Base-by-base conservation (phyloP, 2,888 invertebrate genomes). In the Dryococelus australis region DNA sequence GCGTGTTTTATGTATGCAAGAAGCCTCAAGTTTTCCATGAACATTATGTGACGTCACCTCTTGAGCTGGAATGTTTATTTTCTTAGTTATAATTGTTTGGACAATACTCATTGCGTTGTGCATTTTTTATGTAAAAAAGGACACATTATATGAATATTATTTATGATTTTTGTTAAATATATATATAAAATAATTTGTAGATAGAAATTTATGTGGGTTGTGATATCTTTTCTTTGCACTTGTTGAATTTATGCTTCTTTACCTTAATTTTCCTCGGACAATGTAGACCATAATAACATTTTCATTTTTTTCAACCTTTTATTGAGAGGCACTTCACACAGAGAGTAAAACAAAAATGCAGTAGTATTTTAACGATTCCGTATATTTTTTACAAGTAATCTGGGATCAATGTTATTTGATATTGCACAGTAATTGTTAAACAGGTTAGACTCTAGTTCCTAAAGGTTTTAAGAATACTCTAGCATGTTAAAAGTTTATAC, bases 61-160 rank as follows among this genome's bases (percentile, higher is more conserved):
- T 26, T 28, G n/a, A 27, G 27, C 28, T 53, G 28, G 81, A 65
- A 53, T 47, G 78, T 81, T 87, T 86, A 84, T 86, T 86, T 86
- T 84, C 79, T 86, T 83, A 43, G 35, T 47, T 43, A 81, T 47
- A 26, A 27, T 65, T 86, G 79, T 85, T 84, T 53, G 85, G 81
- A 79, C 47, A 53, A 88, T 87, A 86, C 88, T 88, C 88, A 87
- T 88, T 84, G 87, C 87, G 88, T 88, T 87, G 88, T 88, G 88
- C 88, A 80, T 88, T 83, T 86, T 83, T 88, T 87, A 51, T 85
- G 80, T 81, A 87, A 85, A n/a, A 85, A 35, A 86, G 51, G 78
- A 51, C 51, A 53, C 51, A 65, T 85, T 28, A 24, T 81, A 87
- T 43, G 78, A 35, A 84, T 65, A 86, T 47, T 84, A 43, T 80